Evolutionary conservation across 1,140 invertebrate genomes (phyloP), one percentile per base, ranked within the genome.

Genomic region (Drosophila biarmipes): DNA sequence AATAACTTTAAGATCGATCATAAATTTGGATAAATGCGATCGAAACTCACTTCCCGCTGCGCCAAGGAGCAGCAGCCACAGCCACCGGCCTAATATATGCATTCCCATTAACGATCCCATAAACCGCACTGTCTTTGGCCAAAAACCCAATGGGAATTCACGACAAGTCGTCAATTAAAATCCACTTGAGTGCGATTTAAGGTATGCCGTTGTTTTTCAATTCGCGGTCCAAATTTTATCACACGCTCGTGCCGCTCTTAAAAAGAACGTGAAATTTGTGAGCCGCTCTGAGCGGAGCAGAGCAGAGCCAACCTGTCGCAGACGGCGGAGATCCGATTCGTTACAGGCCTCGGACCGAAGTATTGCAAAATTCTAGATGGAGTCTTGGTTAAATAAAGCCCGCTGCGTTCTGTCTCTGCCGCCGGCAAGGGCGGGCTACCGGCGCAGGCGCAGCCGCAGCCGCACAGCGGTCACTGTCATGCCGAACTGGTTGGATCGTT

Each of bases 361-460:
- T 80, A 66, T 80, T 56, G 78, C 80, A 61, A 82, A 59, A 89
- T 77, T 89, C 85, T 90, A 84, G 72, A 90, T 57, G 73, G 76
- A 84, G 67, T 73, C 84, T 84, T 77, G 63, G 80, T 89, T 89
- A 89, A 90, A 89, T 89, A 90, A 76, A 80, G 76, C 42, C 37
- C 40, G 46, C 38, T 54, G 38, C 67, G 56, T 45, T 55, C 48
- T 34, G 68, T 29, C 66, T 58, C 68, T 58, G 68, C 45, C 27
- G 63, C 21, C 55, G 46, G 31, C 38, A 46, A 64, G 45, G 46
- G 59, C 73, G 37, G 63, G 21, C 38, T 38, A 46, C 46, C 46
- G 24, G 55, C 64, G 34, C 35, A 35, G 51, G n/a, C 31, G n/a
- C 52, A 27, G 37, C 37, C 46, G 55, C 35, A 49, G 45, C 52